Conservation (phyloP, 2,113 vertebrate species). For the Periophthalmus modestus region DNA sequence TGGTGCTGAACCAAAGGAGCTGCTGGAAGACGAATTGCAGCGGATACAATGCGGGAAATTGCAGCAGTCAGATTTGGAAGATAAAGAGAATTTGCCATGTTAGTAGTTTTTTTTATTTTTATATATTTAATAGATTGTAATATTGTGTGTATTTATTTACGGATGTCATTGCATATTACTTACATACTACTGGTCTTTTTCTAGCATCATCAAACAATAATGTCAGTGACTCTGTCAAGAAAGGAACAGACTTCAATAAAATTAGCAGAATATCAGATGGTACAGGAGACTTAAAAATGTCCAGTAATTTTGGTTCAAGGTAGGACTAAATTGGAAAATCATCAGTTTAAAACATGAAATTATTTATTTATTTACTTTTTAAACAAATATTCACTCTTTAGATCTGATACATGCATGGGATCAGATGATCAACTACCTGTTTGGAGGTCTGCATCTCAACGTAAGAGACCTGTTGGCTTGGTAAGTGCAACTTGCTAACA, state of each 20-base stretch:
- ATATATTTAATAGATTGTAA: background rate
- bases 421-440: conserved; percentile 57
- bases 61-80: conserved; percentile 75
- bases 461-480: conserved; percentile 56
- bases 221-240: conserved; percentile 49
- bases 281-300: conserved; percentile 65
- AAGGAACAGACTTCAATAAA: conserved; percentile 42
- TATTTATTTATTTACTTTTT: background rate
- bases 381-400: conserved; percentile 23
- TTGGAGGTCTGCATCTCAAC: conserved; percentile 66
- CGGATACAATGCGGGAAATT: conserved; percentile 81
- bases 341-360: background rate
- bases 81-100: conserved; percentile 88
- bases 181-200: background rate
- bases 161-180: background rate
- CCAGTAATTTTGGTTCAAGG: conserved; percentile 66
- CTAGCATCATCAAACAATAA: conserved; percentile 37
- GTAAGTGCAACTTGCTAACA: conserved; percentile 34
- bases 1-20: conserved; percentile 83
- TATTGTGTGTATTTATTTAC: background rate
- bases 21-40: conserved; percentile 81
- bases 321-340: conserved; percentile 45
- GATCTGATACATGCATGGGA: conserved; percentile 47
- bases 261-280: conserved; percentile 66
- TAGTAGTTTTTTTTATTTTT: conserved; percentile 21